Percentiles rank a stretch among this genome's conserved stretches.
Evolutionary conservation across 92 coral and sea anemone species (phyloP).

Genomic region (Epizoanthus ramosus): DNA sequence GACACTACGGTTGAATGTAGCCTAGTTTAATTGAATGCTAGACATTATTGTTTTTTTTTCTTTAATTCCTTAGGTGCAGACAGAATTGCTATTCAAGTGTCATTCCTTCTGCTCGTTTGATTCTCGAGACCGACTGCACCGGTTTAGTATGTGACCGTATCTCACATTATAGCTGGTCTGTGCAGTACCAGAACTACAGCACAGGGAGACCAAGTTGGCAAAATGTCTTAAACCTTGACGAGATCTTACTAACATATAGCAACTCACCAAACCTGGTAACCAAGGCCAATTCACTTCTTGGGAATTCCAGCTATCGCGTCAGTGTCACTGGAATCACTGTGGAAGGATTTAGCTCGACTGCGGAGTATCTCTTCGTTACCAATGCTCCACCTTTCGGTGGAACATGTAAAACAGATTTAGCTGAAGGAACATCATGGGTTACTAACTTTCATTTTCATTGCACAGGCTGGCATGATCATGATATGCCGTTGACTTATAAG

Average conservation of each 20-base stretch:
- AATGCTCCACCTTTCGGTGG: constrained; percentile 81
- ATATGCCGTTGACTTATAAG: constrained; percentile 70
- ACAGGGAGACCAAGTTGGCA: constrained; percentile 47
- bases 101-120: constrained; percentile 67
- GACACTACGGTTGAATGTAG: neutral
- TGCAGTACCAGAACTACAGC: constrained; percentile 41
- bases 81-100: constrained; percentile 72
- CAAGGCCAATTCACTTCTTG: constrained; percentile 57
- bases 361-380: constrained; percentile 60
- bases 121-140: constrained; percentile 61
- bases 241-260: constrained; percentile 61
- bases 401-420: constrained; percentile 57
- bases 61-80: constrained; percentile 56
- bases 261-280: constrained; percentile 82
- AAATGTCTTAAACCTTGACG: constrained; percentile 53
- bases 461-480: constrained; percentile 77
- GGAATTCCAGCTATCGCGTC: constrained; percentile 71
- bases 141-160: constrained; percentile 67
- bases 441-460: constrained; percentile 69
- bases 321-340: constrained; percentile 58
- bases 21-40: neutral
- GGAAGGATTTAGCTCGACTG: constrained; percentile 53
- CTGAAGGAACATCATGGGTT: constrained; percentile 74
- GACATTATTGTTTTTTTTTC: neutral
- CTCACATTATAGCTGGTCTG: constrained; percentile 56